Percentiles rank a stretch among this genome's conserved stretches.
Evolutionary conservation across 2,797 vertebrate species (phyloP).

Genomic region (Etheostoma perlongum): DNA sequence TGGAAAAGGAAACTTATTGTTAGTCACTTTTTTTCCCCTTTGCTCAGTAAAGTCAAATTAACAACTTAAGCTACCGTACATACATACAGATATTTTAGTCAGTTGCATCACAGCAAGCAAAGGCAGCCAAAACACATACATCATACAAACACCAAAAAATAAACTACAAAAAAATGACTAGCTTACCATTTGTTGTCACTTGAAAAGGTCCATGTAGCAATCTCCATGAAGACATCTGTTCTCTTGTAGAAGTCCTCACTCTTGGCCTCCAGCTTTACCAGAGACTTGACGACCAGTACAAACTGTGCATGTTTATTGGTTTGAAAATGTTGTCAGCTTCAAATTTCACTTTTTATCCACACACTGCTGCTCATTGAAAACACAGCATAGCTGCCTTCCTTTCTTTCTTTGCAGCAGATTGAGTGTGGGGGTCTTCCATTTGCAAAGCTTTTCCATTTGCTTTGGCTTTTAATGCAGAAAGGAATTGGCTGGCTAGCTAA

Average conservation of each 20-base stretch:
- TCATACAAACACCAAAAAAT: neutral
- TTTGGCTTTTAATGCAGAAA: neutral
- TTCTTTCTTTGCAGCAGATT: neutral
- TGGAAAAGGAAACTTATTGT: too few relatives aligned
- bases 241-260: neutral
- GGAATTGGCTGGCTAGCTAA: neutral
- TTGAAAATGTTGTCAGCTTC: too few relatives aligned
- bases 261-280: neutral
- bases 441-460: neutral
- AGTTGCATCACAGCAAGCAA: neutral
- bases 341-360: neutral
- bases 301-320: neutral
- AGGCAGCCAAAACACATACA: neutral
- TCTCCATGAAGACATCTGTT: neutral
- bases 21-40: too few relatives aligned
- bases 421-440: too few relatives aligned
- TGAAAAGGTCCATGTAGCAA: neutral
- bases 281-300: neutral
- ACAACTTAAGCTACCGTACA: neutral
- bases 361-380: neutral
- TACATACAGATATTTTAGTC: neutral
- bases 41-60: neutral
- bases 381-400: neutral
- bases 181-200: neutral
- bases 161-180: neutral